Evolutionary conservation across 2,888 invertebrate species (phyloP).

Genomic region (Neoascia interrupta): DNA sequence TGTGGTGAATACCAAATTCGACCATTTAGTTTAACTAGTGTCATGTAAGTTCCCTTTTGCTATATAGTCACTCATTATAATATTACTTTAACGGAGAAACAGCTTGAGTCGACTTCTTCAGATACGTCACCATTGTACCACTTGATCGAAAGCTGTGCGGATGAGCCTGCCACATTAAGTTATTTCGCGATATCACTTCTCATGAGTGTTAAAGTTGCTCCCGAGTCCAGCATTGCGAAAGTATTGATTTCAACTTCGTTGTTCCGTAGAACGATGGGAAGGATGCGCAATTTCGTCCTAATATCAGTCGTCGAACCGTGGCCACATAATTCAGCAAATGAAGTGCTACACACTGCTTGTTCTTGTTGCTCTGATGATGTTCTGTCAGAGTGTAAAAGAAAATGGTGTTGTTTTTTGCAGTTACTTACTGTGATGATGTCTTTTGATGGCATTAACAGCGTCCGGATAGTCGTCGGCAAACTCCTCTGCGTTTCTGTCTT

Average conservation of each 20-base stretch:
- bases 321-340: not conserved
- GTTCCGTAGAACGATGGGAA: not conserved
- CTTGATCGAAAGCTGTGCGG: not conserved
- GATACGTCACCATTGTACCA: conserved; percentile 2
- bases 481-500: no score
- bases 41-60: not conserved
- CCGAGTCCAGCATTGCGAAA: not conserved
- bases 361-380: not conserved
- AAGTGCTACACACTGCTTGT: no score
- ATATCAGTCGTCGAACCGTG: not conserved
- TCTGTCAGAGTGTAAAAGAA: not conserved
- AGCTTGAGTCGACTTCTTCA: not conserved
- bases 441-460: no score
- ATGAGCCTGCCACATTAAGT: not conserved
- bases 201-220: not conserved
- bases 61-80: not conserved
- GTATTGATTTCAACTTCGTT: not conserved
- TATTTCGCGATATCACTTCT: not conserved
- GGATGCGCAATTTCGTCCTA: no score
- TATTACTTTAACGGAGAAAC: not conserved
- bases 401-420: no score
- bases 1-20: not conserved
- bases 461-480: no score
- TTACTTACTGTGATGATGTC: no score
- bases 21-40: no score